phyloP scores from a whole-genome alignment of 2,113 vertebrate species.

The Anoura caudifer region DNA sequence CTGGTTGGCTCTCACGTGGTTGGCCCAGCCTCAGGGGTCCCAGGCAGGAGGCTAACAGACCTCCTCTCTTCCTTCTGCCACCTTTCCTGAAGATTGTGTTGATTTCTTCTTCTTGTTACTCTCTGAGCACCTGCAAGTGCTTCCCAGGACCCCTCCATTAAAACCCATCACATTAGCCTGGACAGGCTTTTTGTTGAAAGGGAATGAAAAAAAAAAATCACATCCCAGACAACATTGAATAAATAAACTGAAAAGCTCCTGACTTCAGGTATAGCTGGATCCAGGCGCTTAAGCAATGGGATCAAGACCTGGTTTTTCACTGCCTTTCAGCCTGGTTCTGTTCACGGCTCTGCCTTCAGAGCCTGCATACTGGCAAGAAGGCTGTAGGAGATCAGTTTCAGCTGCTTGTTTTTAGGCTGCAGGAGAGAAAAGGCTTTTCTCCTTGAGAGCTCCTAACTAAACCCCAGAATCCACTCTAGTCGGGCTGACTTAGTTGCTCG shows the following conservation, averaged over 20 bases:
- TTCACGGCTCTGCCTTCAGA: neutral
- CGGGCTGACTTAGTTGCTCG: neutral
- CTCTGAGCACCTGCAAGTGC: neutral
- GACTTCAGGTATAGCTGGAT: conserved; percentile 21
- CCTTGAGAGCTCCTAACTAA: neutral
- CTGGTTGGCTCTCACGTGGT: neutral
- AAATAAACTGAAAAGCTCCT: neutral
- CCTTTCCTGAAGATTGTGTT: neutral
- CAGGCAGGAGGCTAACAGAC: neutral
- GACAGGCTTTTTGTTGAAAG: neutral
- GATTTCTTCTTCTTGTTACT: neutral
- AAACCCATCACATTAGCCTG: neutral
- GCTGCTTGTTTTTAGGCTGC: neutral
- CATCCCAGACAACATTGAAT: neutral
- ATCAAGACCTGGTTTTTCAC: neutral
- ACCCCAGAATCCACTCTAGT: neutral
- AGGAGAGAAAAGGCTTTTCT: neutral
- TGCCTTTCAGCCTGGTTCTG: neutral
- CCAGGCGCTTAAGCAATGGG: neutral
- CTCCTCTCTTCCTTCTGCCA: neutral
- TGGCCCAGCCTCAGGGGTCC: neutral
- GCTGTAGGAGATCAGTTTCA: neutral
- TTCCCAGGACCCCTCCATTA: neutral
- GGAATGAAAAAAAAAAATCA: neutral
- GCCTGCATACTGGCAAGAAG: neutral